phyloP scores from a whole-genome alignment of 2,888 invertebrate genomes.

The Agriopis aurantiaria region DNA sequence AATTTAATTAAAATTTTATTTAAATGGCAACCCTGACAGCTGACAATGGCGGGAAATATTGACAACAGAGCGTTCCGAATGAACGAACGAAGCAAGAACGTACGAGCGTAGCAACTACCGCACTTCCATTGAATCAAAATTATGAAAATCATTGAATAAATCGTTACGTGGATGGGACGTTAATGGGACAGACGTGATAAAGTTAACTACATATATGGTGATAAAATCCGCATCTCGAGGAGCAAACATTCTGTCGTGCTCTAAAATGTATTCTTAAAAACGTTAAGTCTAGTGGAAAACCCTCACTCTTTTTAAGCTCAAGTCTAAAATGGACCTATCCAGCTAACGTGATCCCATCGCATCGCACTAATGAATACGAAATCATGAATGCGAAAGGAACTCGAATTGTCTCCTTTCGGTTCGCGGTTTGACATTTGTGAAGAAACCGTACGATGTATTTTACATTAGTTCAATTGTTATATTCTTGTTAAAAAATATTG shows the following conservation, averaged over 20 bases:
- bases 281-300: background rate
- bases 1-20: conserved; percentile 34
- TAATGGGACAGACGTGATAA: too few species aligned
- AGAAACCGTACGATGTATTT: too few species aligned
- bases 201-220: background rate
- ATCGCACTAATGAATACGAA: too few species aligned
- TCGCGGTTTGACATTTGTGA: too few species aligned
- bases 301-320: too few species aligned
- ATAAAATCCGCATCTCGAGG: background rate
- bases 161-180: too few species aligned
- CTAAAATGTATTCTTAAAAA: background rate
- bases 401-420: too few species aligned
- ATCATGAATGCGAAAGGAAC: too few species aligned
- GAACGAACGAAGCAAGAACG: conserved; percentile 18
- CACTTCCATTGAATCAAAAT: conserved; percentile 1
- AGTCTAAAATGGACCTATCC: too few species aligned
- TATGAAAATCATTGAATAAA: background rate
- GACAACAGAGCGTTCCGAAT: conserved; percentile 57
- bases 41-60: conserved; percentile 69
- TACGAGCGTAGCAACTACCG: background rate
- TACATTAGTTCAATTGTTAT: too few species aligned
- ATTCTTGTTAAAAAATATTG: too few species aligned
- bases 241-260: background rate
- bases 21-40: conserved; percentile 57
- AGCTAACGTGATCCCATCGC: too few species aligned